These are phyloP conservation scores for Scelioninae gen. 2 DNA, from an alignment of 2,888 invertebrate species.

Conservation along the genomic window DNA sequence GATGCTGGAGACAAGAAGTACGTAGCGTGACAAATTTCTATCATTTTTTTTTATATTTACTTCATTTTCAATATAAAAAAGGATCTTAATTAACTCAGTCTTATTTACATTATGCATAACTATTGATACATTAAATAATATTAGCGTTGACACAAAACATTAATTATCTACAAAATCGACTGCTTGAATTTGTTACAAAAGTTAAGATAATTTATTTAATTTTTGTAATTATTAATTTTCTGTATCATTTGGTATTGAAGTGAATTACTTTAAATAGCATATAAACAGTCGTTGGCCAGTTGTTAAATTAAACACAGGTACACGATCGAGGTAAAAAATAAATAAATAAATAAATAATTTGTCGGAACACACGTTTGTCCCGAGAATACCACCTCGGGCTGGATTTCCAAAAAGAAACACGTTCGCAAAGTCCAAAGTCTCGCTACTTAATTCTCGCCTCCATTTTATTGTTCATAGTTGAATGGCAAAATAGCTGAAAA, in stretches of 20 bases:
- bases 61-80: slow-evolving; percentile 16
- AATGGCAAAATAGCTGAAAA: slow-evolving; percentile 74
- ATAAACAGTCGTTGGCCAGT: not conserved
- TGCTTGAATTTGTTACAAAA: slow-evolving; percentile 14
- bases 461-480: slow-evolving; percentile 68
- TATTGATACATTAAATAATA: slow-evolving; percentile 18
- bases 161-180: slow-evolving; percentile 14
- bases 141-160: slow-evolving; percentile 22
- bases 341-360: slow-evolving; percentile 52
- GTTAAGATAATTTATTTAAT: no score
- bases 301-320: slow-evolving; percentile 41
- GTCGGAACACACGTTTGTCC: slow-evolving; percentile 30
- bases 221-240: no score
- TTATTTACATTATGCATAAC: slow-evolving; percentile 40
- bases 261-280: not conserved
- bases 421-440: slow-evolving; percentile 62
- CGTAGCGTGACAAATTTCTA: slow-evolving; percentile 42
- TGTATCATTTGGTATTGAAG: not conserved
- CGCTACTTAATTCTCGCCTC: slow-evolving; percentile 68
- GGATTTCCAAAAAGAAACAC: slow-evolving; percentile 60
- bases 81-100: slow-evolving; percentile 30
- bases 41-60: slow-evolving; percentile 26
- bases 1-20: slow-evolving; percentile 57
- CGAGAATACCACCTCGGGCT: slow-evolving; percentile 44
- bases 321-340: slow-evolving; percentile 33